Base-by-base conservation (phyloP, 2,113 vertebrate genomes). In the Mobula birostris region DNA sequence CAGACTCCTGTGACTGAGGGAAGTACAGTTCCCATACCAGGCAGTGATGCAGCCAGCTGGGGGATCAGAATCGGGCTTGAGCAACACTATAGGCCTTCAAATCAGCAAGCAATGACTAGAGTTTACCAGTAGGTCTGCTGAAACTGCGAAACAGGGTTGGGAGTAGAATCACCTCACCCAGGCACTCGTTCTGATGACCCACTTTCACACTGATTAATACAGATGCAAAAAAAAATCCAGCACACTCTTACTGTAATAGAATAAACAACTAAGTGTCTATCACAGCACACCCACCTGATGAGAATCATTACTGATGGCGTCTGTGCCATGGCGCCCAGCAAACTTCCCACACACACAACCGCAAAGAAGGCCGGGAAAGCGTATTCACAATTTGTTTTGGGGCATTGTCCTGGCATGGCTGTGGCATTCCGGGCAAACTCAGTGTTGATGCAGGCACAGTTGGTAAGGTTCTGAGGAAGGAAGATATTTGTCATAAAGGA, bases 281-380 rank as follows among this genome's bases (percentile, higher is more conserved):
- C 8, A 4, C 48, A 66, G 27, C 36, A 29, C 91, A 93, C 94
- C 3, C 94, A 97, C 96, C 96, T 96, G 95, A 97, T 97, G 15
- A 97, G 97, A 95, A 97, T 97, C 95, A 97, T 96, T 94, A 97
- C 96, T 0, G 97, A 97, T 77, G 97, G 97, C 0, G 97, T 97
- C 95, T 97, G 97, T 70, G 96, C 97, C 97, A 97, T 97, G 72
- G 97, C 96, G 17, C 97, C 97, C 2, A 97, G 96, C 96, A 97
- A 96, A 94, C 97, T 97, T 95, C 97, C 97, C 56, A 96, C 95
- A 94, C 97, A 97, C 95, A 97, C 96, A 56, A 97, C 96, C 94
- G 95, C 96, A 29, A 97, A 96, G 95, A 97, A 97, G 95, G 96
- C 97, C 94, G 97, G 96, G 95, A 97, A 97, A 88, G 97, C 96